Evolutionary conservation across 2,888 invertebrate species (phyloP), one percentile per base, ranked within the genome.

Genomic region (Sphaeridia pumilis): DNA sequence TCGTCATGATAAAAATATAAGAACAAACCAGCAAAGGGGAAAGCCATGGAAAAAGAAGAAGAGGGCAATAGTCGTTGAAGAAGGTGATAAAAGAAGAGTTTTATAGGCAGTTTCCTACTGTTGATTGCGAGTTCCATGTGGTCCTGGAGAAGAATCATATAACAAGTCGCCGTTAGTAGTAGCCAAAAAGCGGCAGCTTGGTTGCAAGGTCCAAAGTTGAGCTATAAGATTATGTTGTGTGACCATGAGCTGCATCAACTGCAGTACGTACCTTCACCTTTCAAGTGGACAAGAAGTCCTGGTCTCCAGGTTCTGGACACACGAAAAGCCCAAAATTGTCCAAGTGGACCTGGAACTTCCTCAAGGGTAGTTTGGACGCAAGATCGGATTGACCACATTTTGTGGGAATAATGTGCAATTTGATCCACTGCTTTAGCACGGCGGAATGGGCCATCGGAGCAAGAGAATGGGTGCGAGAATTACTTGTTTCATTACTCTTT

Each of bases 401-500:
- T 38, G 38, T 38, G 38, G 38, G 38, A 38, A 17, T 38, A 47
- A 47, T 47, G 25, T 48, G 43, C 49, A 52, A 35, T 46, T 52
- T 52, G 46, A 52, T 41, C 38, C 41, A 46, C 52, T 52, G 22
- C 52, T 52, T n/a, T 52, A 46, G 36, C 41, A 35, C 49, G 46
- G 45, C 53, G 49, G 57, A 57, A 59, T 59, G 55, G 59, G 52
- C 55, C 57, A 54, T 59, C 55, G 57, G 55, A 57, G 55, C 57
- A 57, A 55, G 52, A 43, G 55, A 59, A 59, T 59, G 55, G 55
- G 55, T 49, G 55, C 55, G 55, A 44, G 54, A 59, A 59, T 59
- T 52, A 59, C 59, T 57, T 57, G 52, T 57, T 59, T 59, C 57
- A 59, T 59, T 59, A 57, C 55, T 52, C 46, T 43, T n/a, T 36